Percentiles rank a stretch among this genome's conserved stretches.
phyloP scores from a whole-genome alignment of 2,113 vertebrate species.

The Cepphus grylle region DNA sequence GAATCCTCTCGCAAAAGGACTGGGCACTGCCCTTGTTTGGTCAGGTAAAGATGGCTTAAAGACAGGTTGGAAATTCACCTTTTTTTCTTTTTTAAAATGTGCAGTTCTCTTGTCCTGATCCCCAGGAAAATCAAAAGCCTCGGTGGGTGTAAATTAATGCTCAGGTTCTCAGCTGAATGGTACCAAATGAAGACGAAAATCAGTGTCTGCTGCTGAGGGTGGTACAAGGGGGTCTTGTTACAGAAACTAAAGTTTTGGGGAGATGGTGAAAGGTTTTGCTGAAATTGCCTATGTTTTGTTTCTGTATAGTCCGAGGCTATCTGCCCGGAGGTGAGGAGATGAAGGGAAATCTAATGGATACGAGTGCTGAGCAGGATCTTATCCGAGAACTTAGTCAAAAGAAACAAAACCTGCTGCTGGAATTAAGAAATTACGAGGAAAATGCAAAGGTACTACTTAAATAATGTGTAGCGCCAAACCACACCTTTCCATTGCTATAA shows the following conservation, averaged over 20 bases:
- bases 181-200: neutral
- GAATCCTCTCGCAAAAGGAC: neutral
- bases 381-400: constrained; percentile 94
- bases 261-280: neutral
- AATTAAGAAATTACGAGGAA: constrained; percentile 93
- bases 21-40: neutral
- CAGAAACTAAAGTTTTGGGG: neutral
- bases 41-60: neutral
- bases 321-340: constrained; percentile 87
- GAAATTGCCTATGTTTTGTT: neutral
- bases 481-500: neutral
- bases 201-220: neutral
- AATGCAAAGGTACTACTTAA: constrained; percentile 81
- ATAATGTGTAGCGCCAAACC: neutral
- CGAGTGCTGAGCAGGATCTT: constrained; percentile 88
- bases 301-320: constrained; percentile 88
- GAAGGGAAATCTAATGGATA: constrained; percentile 89
- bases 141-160: neutral
- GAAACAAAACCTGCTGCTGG: constrained; percentile 91
- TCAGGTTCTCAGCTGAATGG: neutral
- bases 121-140: neutral
- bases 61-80: neutral
- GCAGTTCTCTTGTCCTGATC: neutral
- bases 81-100: neutral
- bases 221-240: neutral